These are phyloP conservation scores for Aleiodes alternator DNA, from an alignment of 2,888 invertebrate species.

Conservation along the genomic window DNA sequence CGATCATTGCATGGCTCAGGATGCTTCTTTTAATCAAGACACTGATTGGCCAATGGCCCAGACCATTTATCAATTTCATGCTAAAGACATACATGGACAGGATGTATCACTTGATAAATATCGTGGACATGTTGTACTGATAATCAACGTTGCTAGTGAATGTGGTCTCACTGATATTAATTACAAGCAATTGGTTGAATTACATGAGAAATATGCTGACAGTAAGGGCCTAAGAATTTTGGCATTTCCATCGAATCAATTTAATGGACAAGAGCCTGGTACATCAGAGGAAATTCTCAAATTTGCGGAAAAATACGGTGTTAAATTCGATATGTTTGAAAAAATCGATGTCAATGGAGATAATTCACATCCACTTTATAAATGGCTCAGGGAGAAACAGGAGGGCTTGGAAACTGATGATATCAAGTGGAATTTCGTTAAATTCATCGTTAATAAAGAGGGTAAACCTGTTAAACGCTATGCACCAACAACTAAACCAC, in stretches of 20 bases:
- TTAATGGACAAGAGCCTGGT: constrained; percentile 76
- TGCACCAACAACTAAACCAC: constrained; percentile 77
- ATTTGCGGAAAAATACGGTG: constrained; percentile 51
- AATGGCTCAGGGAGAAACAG: constrained; percentile 71
- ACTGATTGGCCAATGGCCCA: constrained; percentile 80
- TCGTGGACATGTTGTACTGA: constrained; percentile 86
- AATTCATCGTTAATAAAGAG: constrained; percentile 85
- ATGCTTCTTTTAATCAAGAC: constrained; percentile 63
- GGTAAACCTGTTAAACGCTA: constrained; percentile 82
- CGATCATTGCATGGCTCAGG: constrained; percentile 45
- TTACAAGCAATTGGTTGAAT: constrained; percentile 86
- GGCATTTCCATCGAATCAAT: constrained; percentile 85
- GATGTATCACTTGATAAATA: constrained; percentile 86
- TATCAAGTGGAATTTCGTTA: constrained; percentile 92
- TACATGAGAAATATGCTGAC: constrained; percentile 84
- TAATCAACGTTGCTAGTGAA: constrained; percentile 92
- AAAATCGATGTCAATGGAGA: constrained; percentile 71
- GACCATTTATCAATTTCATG: constrained; percentile 89
- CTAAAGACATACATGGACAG: constrained; percentile 88
- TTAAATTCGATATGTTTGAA: constrained; percentile 54
- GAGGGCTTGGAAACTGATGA: constrained; percentile 77
- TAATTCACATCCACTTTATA: constrained; percentile 74
- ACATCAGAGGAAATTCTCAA: constrained; percentile 49
- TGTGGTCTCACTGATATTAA: constrained; percentile 89
- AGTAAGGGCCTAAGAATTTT: constrained; percentile 80